These are phyloP conservation scores for Leptosomus discolor DNA, from an alignment of 2,113 vertebrate species.

Conservation along the genomic window DNA sequence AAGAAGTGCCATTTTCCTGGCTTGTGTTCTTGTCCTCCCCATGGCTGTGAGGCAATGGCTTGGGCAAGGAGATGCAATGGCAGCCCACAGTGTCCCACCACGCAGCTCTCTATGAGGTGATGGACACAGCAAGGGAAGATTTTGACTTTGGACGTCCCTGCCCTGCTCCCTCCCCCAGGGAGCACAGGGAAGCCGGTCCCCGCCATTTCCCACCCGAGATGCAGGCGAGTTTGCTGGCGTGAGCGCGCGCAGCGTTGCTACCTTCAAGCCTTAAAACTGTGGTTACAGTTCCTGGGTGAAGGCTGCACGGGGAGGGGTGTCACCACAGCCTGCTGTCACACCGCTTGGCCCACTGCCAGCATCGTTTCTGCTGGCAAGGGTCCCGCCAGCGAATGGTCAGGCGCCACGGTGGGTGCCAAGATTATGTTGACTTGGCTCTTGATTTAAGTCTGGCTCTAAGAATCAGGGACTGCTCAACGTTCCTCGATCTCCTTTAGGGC, in stretches of 20 bases:
- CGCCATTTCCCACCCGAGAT: neutral
- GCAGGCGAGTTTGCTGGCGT: neutral
- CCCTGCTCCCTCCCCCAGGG: neutral
- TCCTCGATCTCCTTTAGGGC: neutral
- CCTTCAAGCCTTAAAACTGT: too few species aligned
- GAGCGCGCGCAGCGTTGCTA: neutral
- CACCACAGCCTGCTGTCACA: neutral
- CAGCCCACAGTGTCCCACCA: neutral
- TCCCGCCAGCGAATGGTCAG: neutral
- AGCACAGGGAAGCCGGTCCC: neutral
- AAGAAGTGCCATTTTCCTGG: neutral
- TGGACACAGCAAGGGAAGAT: neutral
- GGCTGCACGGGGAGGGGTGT: neutral
- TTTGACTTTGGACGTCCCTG: neutral
- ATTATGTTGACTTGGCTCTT: neutral
- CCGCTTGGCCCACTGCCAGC: neutral
- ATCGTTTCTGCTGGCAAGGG: neutral
- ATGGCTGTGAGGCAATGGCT: neutral
- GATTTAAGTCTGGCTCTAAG: neutral
- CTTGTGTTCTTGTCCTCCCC: neutral
- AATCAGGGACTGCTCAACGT: neutral
- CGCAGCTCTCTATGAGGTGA: neutral
- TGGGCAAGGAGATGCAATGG: too few species aligned
- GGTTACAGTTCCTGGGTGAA: neutral
- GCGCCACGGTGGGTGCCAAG: neutral